Evolutionary conservation across 2,888 invertebrate genomes (phyloP).

Genomic region (Trichopria drosophilae): DNA sequence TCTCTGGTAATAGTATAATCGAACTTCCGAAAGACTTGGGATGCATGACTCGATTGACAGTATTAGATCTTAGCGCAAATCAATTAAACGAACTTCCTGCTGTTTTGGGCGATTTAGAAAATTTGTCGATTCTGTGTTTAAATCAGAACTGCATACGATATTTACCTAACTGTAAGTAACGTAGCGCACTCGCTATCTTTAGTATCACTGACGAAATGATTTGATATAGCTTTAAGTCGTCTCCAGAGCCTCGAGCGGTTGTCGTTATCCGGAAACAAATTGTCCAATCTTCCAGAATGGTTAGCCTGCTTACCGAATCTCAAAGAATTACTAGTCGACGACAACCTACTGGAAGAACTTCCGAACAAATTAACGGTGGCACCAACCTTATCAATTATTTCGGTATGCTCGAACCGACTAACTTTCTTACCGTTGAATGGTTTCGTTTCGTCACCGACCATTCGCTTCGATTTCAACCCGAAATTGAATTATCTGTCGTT

Average conservation of each 20-base stretch:
- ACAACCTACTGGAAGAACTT: conserved; percentile 47
- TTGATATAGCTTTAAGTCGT: conserved; percentile 46
- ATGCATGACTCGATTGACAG: conserved; percentile 42
- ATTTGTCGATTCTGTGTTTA: conserved; percentile 41
- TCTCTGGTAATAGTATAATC: conserved; percentile 48
- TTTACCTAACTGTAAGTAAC: conserved; percentile 45
- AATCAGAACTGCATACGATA: conserved; percentile 45
- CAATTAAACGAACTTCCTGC: conserved; percentile 40
- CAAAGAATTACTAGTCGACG: conserved; percentile 46
- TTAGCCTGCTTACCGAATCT: conserved; percentile 47
- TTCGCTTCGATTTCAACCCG: conserved; percentile 47
- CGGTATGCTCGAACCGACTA: conserved; percentile 51
- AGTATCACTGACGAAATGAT: conserved; percentile 1
- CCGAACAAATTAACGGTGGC: conserved; percentile 51
- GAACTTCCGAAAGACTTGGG: conserved; percentile 44
- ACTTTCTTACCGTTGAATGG: conserved; percentile 50
- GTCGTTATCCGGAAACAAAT: conserved; percentile 46
- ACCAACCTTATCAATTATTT: conserved; percentile 41
- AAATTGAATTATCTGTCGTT: conserved; percentile 51
- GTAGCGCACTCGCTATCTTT: conserved; percentile 7
- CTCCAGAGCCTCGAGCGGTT: conserved; percentile 45
- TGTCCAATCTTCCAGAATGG: conserved; percentile 50
- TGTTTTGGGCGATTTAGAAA: conserved; percentile 41
- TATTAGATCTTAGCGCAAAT: conserved; percentile 50
- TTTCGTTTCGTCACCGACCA: conserved; percentile 46